Base-by-base conservation (phyloP, 2,113 vertebrate genomes). In the Percopsis transmontana region DNA sequence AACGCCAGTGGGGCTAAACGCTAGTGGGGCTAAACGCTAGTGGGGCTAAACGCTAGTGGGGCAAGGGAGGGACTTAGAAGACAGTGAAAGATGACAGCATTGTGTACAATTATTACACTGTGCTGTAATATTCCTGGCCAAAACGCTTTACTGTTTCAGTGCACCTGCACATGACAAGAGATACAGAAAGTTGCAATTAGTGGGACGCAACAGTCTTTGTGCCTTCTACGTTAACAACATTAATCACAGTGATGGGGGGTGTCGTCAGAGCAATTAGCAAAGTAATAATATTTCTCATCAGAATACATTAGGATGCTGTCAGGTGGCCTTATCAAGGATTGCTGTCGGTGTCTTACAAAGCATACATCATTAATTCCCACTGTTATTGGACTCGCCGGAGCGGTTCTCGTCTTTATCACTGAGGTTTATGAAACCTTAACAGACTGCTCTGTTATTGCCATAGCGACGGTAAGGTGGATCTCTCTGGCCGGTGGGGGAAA, bases 201-300 rank as follows among this genome's bases (percentile, higher is more conserved):
- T 24, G 0, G 48, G 58, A 72, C 51, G 54, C 12, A 18, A 61
- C 40, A 50, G 61, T 81, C 66, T 80, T 62, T 68, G 74, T 81
- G 72, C 59, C n/a, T 39, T 47, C 15, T 56, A 58, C 33, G 5
- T 72, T 65, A 68, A 68, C 38, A 57, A 53, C 58, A 75, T 81
- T 53, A 76, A 86, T 89, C 76, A 85, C 42, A 42, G 51, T 85
- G 77, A 88, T 84, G 83, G 78, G 72, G 45, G 61, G 68, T 62
- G 84, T 80, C 71, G n/a, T 80, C 65, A 47, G 68, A 72, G 69
- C 78, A 85, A 90, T 88, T 88, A 87, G 74, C 66, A 73, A 63
- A 80, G 81, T 61, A 84, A 82, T 85, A 79, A 86, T 82, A 81
- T 80, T 77, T 72, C 73, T 74, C 74, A 78, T 80, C 45, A 58